A percentile compares a stretch with the other conserved stretches of the same genome.
These are phyloP conservation scores for Cottus gobio DNA, from an alignment of 2,113 vertebrate genomes.

Conservation along the genomic window DNA sequence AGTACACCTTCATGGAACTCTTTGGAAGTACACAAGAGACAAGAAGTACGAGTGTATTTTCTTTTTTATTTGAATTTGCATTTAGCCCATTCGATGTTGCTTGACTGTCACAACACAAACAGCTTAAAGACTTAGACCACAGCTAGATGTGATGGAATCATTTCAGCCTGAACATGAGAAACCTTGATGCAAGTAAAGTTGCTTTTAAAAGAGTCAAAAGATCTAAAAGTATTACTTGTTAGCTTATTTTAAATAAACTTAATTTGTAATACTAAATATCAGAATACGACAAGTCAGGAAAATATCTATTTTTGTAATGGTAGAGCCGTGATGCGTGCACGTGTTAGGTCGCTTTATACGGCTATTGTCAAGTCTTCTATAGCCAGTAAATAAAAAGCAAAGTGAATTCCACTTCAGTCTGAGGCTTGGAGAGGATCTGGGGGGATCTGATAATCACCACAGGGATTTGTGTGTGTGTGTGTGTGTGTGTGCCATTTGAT, in stretches of 20 bases:
- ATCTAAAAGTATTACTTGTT: background rate
- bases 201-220: background rate
- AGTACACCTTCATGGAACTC: background rate
- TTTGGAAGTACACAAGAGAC: background rate
- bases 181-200: background rate
- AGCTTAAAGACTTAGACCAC: background rate
- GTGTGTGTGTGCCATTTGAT: conserved; percentile 38
- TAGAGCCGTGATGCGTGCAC: background rate
- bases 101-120: background rate
- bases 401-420: conserved; percentile 95
- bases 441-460: conserved; percentile 95
- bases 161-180: no score
- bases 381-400: conserved; percentile 97
- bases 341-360: background rate
- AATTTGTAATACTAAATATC: background rate
- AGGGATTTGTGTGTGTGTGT: conserved; percentile 81
- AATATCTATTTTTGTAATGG: background rate
- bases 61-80: background rate
- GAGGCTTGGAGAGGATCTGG: conserved; percentile 95
- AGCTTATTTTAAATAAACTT: background rate
- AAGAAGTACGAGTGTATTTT: background rate
- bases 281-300: background rate
- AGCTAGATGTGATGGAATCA: background rate
- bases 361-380: conserved; percentile 54
- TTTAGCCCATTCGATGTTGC: background rate